Conservation (phyloP, 2,113 vertebrate genomes). For the Hippocampus mohnikei region DNA sequence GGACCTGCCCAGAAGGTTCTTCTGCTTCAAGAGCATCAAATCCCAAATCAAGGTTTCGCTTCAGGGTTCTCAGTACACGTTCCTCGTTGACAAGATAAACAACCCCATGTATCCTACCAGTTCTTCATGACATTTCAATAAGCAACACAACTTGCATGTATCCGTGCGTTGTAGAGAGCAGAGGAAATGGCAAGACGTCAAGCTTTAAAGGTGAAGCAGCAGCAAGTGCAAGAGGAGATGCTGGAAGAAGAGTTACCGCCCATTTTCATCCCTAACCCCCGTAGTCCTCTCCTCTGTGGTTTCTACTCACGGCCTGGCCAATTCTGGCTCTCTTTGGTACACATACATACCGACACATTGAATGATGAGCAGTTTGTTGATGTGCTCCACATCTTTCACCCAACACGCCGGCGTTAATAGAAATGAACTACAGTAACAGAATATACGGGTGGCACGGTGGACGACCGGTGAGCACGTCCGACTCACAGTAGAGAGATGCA, state of each 20-base stretch:
- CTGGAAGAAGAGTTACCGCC: constrained; percentile 77
- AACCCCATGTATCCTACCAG: not conserved
- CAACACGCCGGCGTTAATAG: not conserved
- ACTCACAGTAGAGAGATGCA: no score
- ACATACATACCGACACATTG: constrained; percentile 7
- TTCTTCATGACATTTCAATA: not conserved
- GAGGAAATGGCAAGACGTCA: constrained; percentile 69
- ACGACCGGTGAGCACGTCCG: no score
- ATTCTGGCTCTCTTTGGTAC: constrained; percentile 94
- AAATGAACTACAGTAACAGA: not conserved
- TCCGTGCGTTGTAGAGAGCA: constrained; percentile 72
- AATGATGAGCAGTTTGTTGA: not conserved
- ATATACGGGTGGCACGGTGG: not conserved
- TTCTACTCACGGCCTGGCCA: constrained; percentile 85
- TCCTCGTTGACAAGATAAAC: not conserved
- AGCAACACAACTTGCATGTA: not conserved
- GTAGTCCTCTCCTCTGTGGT: constrained; percentile 84
- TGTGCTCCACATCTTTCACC: not conserved
- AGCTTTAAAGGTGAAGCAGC: constrained; percentile 57
- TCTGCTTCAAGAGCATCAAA: constrained; percentile 87
- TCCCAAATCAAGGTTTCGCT: constrained; percentile 80
- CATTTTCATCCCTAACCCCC: constrained; percentile 73
- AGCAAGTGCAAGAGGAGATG: constrained; percentile 38
- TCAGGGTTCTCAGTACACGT: not conserved
- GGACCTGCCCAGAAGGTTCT: constrained; percentile 69